Percentiles rank a stretch among this genome's conserved stretches.
Conservation (phyloP, 2,113 vertebrate species). For the Dasyprocta punctata region DNA sequence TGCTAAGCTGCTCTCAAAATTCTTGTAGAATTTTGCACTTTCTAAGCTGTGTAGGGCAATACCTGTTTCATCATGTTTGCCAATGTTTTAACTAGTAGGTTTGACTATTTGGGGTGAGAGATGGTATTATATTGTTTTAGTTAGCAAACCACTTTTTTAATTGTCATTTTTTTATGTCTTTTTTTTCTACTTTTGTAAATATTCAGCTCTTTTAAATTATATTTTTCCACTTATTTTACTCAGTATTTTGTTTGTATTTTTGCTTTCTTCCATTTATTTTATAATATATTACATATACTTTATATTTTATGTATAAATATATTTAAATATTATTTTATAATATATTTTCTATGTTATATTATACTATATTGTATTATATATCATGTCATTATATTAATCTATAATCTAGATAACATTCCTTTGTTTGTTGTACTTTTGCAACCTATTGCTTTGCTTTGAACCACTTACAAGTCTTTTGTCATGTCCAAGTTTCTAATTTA, state of each 20-base stretch:
- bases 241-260: neutral
- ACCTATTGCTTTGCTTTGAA: neutral
- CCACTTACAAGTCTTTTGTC: neutral
- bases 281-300: neutral
- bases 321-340: too few relatives aligned
- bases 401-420: neutral
- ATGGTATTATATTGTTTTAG: neutral
- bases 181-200: neutral
- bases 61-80: neutral
- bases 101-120: neutral
- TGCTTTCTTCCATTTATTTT: neutral
- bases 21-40: neutral
- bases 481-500: neutral
- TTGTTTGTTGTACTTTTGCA: neutral
- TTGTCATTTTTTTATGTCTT: neutral
- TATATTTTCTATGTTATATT: too few relatives aligned
- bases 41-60: neutral
- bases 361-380: too few relatives aligned
- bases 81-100: neutral
- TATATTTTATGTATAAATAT: too few relatives aligned
- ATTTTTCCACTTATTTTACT: neutral
- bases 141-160: neutral
- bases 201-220: neutral
- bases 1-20: neutral
- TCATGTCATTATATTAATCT: neutral